Conservation (phyloP, 1,140 invertebrate genomes). For the Aporrectodea caliginosa region DNA sequence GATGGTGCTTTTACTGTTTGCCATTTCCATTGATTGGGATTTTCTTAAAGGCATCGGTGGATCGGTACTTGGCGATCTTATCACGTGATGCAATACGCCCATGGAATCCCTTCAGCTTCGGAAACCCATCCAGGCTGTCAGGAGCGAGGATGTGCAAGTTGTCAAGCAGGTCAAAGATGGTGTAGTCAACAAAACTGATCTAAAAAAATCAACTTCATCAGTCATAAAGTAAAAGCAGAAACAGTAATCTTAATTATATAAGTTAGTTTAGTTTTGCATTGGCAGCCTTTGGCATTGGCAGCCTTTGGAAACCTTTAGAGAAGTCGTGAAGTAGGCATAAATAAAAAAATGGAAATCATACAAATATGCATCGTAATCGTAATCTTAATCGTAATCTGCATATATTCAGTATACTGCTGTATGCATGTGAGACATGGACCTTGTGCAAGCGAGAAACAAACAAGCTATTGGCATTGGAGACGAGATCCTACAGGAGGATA, state of each 20-base stretch:
- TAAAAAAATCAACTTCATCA: slow-evolving; percentile 35
- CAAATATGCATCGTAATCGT: no score
- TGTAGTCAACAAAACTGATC: slow-evolving; percentile 59
- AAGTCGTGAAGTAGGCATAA: not conserved
- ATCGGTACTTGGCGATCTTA: slow-evolving; percentile 39
- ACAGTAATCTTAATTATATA: not conserved
- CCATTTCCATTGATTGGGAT: slow-evolving; percentile 47
- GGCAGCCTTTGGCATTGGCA: not conserved
- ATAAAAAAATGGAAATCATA: no score
- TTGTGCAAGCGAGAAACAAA: no score
- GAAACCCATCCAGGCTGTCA: slow-evolving; percentile 50
- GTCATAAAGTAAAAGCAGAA: not conserved
- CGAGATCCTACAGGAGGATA: no score
- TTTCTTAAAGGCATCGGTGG: slow-evolving; percentile 41
- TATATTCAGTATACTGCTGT: no score
- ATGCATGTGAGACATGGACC: no score
- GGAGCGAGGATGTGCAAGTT: slow-evolving; percentile 52
- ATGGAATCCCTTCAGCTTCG: slow-evolving; percentile 54
- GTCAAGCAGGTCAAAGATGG: slow-evolving; percentile 58
- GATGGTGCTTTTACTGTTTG: slow-evolving; percentile 41
- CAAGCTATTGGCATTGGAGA: no score
- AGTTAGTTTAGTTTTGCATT: no score
- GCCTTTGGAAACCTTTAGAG: not conserved
- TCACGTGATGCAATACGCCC: slow-evolving; percentile 40
- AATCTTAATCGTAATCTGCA: no score